Conservation (phyloP, 2,888 invertebrate genomes). For the Apoderus coryli region DNA sequence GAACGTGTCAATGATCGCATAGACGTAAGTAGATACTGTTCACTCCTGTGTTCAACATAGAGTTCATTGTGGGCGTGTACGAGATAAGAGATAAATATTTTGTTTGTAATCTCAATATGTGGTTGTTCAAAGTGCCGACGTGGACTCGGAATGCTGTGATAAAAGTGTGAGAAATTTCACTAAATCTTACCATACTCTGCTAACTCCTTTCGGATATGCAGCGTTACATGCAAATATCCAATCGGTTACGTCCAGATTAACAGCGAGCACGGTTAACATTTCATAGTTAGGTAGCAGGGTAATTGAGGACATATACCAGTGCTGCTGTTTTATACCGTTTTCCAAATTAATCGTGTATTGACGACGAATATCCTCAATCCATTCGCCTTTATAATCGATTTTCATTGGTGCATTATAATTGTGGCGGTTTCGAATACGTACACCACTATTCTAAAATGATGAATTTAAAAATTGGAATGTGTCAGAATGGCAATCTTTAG, state of each 20-base stretch:
- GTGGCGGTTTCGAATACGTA: conserved; percentile 21
- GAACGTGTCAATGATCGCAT: no score
- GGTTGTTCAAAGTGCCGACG: no score
- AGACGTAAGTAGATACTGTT: no score
- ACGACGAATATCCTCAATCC: conserved; percentile 35
- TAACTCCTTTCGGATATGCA: conserved; percentile 35
- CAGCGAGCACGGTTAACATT: conserved; percentile 48
- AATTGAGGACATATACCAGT: conserved; percentile 46
- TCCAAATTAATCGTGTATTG: conserved; percentile 31
- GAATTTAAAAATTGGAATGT: no score
- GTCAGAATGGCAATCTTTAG: no score
- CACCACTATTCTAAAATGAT: conserved; percentile 26
- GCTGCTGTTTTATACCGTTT: conserved; percentile 23
- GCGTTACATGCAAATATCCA: conserved; percentile 71
- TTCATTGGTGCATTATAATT: conserved; percentile 28
- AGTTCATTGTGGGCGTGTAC: no score
- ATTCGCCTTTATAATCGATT: conserved; percentile 31
- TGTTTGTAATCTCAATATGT: no score
- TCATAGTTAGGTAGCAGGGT: conserved; percentile 39
- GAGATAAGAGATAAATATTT: no score
- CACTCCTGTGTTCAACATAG: no score
- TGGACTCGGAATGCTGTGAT: no score
- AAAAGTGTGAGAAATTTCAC: no score
- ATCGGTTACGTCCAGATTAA: conserved; percentile 51
- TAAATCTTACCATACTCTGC: conserved; percentile 48